These are phyloP conservation scores for Gadus chalcogrammus DNA, from an alignment of 2,113 vertebrate genomes.

Conservation along the genomic window DNA sequence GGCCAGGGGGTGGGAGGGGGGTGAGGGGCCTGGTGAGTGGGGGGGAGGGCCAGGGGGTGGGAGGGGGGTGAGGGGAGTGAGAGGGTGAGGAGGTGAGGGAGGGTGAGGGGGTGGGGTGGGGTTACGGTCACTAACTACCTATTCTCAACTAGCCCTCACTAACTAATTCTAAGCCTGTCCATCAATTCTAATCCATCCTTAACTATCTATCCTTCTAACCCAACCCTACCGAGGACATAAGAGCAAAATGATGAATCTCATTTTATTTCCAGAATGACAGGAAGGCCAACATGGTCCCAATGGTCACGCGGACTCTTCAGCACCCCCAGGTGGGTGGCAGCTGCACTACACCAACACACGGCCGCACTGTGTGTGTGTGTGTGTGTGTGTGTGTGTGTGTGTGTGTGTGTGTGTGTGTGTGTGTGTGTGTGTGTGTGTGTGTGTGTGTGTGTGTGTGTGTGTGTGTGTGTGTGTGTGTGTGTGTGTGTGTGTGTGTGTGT, in stretches of 20 bases:
- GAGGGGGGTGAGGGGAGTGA: no score
- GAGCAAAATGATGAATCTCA: slow-evolving; percentile 45
- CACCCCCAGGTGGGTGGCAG: slow-evolving; percentile 76
- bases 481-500: slow-evolving; percentile 1
- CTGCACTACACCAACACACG: slow-evolving; percentile 24
- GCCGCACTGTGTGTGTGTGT: slow-evolving; percentile 25
- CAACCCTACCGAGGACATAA: slow-evolving; percentile 18
- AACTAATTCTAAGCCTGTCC: no score
- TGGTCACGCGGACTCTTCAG: slow-evolving; percentile 80
- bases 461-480: slow-evolving; percentile 3
- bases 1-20: no score
- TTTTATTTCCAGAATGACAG: slow-evolving; percentile 67
- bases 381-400: slow-evolving; percentile 12
- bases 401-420: slow-evolving; percentile 5
- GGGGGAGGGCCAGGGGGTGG: no score
- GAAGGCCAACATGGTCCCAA: slow-evolving; percentile 74
- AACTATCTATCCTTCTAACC: no score
- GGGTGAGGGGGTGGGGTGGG: no score
- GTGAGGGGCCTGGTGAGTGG: no score
- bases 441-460: background rate
- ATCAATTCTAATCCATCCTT: no score
- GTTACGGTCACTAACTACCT: no score
- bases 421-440: slow-evolving; percentile 2
- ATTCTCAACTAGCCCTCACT: no score
- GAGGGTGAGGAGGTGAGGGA: no score